These are phyloP conservation scores for Cochlearius cochlearius DNA, from an alignment of 2,113 vertebrate species.

Conservation along the genomic window DNA sequence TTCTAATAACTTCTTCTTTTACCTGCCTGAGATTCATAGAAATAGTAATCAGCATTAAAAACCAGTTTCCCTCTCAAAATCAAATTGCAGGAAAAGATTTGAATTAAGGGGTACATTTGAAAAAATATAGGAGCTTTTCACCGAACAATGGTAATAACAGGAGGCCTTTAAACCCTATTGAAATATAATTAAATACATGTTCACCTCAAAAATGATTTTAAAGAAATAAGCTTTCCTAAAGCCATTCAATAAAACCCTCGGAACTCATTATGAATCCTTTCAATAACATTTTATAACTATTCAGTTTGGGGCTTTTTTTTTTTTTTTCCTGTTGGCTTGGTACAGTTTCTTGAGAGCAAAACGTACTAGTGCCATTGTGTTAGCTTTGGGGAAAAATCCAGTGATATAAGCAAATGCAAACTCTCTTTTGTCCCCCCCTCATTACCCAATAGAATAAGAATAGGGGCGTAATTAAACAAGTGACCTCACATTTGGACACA, in stretches of 20 bases:
- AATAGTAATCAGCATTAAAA: slow-evolving; percentile 42
- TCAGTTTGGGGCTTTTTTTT: not conserved
- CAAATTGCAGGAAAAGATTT: slow-evolving; percentile 9
- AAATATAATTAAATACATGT: slow-evolving; percentile 27
- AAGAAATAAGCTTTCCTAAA: slow-evolving; percentile 18
- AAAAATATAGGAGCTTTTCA: slow-evolving; percentile 21
- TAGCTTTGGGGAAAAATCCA: slow-evolving; percentile 14
- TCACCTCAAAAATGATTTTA: slow-evolving; percentile 8
- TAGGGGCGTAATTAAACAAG: slow-evolving; percentile 31
- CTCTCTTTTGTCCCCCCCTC: slow-evolving; percentile 12
- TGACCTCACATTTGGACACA: slow-evolving; percentile 10
- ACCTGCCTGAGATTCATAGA: slow-evolving; percentile 15
- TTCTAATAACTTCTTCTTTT: slow-evolving; percentile 11
- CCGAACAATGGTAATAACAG: not conserved
- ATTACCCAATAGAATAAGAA: slow-evolving; percentile 23
- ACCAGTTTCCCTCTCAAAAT: not conserved
- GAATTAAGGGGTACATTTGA: slow-evolving; percentile 21
- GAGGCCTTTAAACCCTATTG: slow-evolving; percentile 19
- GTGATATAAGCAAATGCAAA: slow-evolving; percentile 38
- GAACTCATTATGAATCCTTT: slow-evolving; percentile 40
- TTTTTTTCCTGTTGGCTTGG: slow-evolving; percentile 16
- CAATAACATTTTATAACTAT: slow-evolving; percentile 50
- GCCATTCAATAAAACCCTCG: not conserved
- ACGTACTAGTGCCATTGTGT: slow-evolving; percentile 21
- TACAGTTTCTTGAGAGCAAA: slow-evolving; percentile 47